These are phyloP conservation scores for Brevimyrus niger DNA, from an alignment of 2,113 vertebrate genomes.

Conservation along the genomic window DNA sequence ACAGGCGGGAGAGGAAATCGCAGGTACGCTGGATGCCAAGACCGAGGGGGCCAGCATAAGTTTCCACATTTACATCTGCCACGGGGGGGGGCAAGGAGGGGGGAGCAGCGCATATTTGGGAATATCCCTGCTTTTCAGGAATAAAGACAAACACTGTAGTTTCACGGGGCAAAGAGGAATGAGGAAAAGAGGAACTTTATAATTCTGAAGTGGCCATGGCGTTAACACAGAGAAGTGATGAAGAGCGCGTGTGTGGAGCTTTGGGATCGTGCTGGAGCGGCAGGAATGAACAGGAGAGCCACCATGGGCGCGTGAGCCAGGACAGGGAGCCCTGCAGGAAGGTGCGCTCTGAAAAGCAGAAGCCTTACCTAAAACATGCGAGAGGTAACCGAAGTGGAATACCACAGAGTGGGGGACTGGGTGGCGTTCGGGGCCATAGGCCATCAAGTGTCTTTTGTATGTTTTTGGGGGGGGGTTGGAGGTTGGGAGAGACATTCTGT, in stretches of 20 bases:
- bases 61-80: not conserved
- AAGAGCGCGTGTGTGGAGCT: not conserved
- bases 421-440: slow-evolving; percentile 38
- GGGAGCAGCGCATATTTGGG: not conserved
- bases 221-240: not conserved
- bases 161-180: not conserved
- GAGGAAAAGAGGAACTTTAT: not conserved
- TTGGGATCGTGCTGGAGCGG: not conserved
- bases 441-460: slow-evolving; percentile 40
- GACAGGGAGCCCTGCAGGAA: not conserved
- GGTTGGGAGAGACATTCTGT: slow-evolving; percentile 37
- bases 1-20: slow-evolving; percentile 52
- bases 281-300: not conserved
- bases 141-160: not conserved
- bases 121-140: not conserved
- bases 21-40: not conserved
- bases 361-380: slow-evolving; percentile 58
- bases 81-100: not conserved
- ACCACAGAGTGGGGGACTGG: slow-evolving; percentile 34
- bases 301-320: not conserved
- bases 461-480: not conserved
- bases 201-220: not conserved
- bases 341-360: slow-evolving; percentile 49
- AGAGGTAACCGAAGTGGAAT: slow-evolving; percentile 60
- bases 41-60: slow-evolving; percentile 34